Conservation (phyloP, 2,888 invertebrate species). For the Nineta flava region DNA sequence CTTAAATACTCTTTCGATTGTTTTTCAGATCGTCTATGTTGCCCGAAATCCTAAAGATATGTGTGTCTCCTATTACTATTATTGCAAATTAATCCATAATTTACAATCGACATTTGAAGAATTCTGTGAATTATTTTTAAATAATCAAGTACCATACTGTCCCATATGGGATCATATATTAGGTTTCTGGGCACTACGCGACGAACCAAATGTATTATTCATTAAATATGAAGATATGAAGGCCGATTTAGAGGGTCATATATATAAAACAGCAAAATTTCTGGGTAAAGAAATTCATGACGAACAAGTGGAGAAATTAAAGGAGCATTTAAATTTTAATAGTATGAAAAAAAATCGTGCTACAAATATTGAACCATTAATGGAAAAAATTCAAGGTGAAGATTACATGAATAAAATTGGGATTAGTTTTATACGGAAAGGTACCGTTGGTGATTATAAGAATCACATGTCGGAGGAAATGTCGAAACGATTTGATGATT, state of each 20-base stretch:
- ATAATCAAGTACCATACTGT: slow-evolving; percentile 23
- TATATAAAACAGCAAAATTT: slow-evolving; percentile 27
- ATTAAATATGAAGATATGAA: slow-evolving; percentile 22
- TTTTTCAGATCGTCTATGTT: slow-evolving; percentile 41
- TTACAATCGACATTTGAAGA: slow-evolving; percentile 30
- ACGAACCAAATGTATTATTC: slow-evolving; percentile 21
- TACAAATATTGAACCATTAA: slow-evolving; percentile 25
- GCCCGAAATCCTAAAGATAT: slow-evolving; percentile 51
- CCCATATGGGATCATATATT: slow-evolving; percentile 21
- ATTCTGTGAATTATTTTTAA: slow-evolving; percentile 39
- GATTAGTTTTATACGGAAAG: slow-evolving; percentile 17
- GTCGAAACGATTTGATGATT: slow-evolving; percentile 21
- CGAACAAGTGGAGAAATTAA: slow-evolving; percentile 24
- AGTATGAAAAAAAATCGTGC: slow-evolving; percentile 34
- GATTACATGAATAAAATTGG: slow-evolving; percentile 15
- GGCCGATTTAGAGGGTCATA: slow-evolving; percentile 27
- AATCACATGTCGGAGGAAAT: slow-evolving; percentile 15
- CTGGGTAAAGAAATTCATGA: slow-evolving; percentile 23
- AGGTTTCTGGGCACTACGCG: slow-evolving; percentile 21
- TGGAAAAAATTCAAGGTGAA: slow-evolving; percentile 6
- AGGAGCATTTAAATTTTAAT: slow-evolving; percentile 31
- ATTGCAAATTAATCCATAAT: slow-evolving; percentile 36
- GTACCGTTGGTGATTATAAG: slow-evolving; percentile 17
- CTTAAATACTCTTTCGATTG: too few relatives aligned
- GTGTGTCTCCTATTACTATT: slow-evolving; percentile 45